Percentiles rank a stretch among this genome's conserved stretches.
phyloP scores from a whole-genome alignment of 2,113 vertebrate species.

The Marcusenius ussheri region DNA sequence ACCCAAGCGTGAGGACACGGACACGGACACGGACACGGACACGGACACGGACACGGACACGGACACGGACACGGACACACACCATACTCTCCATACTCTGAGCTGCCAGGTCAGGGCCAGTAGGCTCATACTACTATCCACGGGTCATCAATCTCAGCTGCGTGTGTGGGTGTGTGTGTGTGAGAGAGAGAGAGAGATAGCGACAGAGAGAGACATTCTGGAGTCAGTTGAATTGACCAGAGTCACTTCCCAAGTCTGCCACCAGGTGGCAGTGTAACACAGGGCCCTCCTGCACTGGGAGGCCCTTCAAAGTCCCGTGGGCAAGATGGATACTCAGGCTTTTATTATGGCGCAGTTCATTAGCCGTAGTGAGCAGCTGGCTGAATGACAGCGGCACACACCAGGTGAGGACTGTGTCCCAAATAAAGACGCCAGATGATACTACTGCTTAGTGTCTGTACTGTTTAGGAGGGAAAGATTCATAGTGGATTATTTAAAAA shows the following conservation, averaged over 20 bases:
- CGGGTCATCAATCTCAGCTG: background rate
- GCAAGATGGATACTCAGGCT: background rate
- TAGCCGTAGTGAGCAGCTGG: background rate
- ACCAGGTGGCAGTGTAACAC: background rate
- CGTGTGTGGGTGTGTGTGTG: background rate
- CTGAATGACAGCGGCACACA: background rate
- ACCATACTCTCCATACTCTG: background rate
- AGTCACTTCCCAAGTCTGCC: background rate
- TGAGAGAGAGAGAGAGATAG: background rate
- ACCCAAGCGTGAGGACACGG: too few relatives aligned
- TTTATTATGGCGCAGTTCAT: background rate
- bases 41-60: background rate
- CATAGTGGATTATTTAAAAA: background rate
- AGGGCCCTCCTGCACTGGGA: background rate
- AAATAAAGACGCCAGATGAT: background rate
- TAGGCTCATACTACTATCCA: background rate
- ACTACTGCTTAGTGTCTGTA: background rate
- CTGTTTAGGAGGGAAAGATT: background rate
- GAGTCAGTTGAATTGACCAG: background rate
- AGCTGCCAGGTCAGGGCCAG: background rate
- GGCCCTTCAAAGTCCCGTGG: background rate
- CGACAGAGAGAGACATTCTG: background rate
- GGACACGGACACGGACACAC: background rate
- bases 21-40: background rate
- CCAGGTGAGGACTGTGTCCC: background rate